These are phyloP conservation scores for Maniola jurtina DNA, from an alignment of 1,140 invertebrate species.

Conservation along the genomic window DNA sequence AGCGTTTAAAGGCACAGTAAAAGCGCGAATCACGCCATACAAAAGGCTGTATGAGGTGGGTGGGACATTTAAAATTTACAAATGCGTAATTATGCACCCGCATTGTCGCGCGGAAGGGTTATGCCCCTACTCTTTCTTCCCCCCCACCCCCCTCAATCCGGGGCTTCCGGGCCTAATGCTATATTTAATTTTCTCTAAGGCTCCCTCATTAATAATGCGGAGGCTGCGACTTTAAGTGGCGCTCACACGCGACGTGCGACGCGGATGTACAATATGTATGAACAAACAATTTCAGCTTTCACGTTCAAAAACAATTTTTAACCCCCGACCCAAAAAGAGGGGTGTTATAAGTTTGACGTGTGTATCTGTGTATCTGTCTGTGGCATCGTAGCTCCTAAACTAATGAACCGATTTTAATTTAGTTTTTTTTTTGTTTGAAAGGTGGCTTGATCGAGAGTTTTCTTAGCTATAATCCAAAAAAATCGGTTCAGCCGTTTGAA, in stretches of 20 bases:
- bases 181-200: slow-evolving; percentile 79
- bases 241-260: slow-evolving; percentile 61
- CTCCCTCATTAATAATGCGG: slow-evolving; percentile 78
- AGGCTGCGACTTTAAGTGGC: slow-evolving; percentile 76
- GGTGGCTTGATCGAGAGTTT: too few species aligned
- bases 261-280: slow-evolving; percentile 52
- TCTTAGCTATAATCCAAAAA: too few species aligned
- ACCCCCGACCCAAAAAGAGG: too few species aligned
- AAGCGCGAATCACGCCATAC: slow-evolving; percentile 73
- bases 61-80: slow-evolving; percentile 78
- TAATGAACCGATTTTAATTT: too few species aligned
- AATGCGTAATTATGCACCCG: slow-evolving; percentile 78
- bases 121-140: slow-evolving; percentile 52
- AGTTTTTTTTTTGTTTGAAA: too few species aligned
- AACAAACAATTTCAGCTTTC: slow-evolving; percentile 12
- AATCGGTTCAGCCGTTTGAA: too few species aligned
- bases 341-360: too few species aligned
- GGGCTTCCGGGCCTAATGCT: slow-evolving; percentile 76
- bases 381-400: too few species aligned
- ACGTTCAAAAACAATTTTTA: not conserved
- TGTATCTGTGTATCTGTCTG: too few species aligned
- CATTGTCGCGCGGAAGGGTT: slow-evolving; percentile 75
- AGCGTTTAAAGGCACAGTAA: slow-evolving; percentile 62
- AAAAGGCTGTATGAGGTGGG: slow-evolving; percentile 72
- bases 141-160: slow-evolving; percentile 51